Evolutionary conservation across 2,888 invertebrate genomes (phyloP).

Genomic region (Cetonia aurata): DNA sequence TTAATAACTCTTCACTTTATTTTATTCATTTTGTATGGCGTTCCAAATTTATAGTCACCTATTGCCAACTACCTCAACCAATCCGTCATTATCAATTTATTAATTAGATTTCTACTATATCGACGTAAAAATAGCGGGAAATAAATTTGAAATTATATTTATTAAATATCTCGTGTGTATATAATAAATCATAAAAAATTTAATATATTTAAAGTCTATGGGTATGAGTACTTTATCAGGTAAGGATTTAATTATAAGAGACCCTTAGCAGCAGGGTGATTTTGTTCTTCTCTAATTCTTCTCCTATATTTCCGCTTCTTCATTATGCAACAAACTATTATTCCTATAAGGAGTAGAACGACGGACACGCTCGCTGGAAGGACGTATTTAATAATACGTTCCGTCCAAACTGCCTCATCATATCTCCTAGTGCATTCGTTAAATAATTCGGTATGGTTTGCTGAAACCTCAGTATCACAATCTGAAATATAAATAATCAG

Average conservation of each 20-base stretch:
- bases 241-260: background rate
- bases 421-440: constrained; percentile 11
- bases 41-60: no score
- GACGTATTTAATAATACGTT: constrained; percentile 8
- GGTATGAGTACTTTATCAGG: background rate
- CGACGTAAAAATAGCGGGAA: no score
- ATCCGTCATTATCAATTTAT: no score
- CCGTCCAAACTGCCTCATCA: background rate
- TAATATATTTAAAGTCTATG: background rate
- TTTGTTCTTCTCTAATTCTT: background rate
- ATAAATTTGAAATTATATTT: no score
- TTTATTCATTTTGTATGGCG: no score
- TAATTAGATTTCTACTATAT: no score
- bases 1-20: no score
- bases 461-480: constrained; percentile 13
- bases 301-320: constrained; percentile 6
- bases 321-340: constrained; percentile 3
- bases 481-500: background rate
- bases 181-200: constrained; percentile 1
- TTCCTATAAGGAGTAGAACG: constrained; percentile 12
- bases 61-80: no score
- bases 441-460: constrained; percentile 2
- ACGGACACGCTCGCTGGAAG: constrained; percentile 5
- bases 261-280: background rate
- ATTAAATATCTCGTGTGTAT: background rate